Percentiles rank a stretch among this genome's conserved stretches.
Conservation (phyloP, 2,113 vertebrate genomes). For the Clarias batrachus region DNA sequence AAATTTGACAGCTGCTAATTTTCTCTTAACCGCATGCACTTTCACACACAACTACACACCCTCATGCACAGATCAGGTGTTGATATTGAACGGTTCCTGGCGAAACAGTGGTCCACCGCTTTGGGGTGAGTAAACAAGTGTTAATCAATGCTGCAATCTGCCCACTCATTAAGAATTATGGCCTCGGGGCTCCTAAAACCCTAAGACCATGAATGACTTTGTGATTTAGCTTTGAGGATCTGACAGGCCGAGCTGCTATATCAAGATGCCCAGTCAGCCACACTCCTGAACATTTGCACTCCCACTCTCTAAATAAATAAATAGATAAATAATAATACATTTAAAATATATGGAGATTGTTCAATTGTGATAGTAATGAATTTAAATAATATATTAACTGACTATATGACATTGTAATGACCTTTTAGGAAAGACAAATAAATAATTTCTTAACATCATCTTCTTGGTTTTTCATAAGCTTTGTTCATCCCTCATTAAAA, state of each 20-base stretch:
- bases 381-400: too few relatives aligned
- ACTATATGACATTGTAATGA: too few relatives aligned
- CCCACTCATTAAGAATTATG: conserved; percentile 63
- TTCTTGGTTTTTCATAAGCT: too few relatives aligned
- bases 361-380: too few relatives aligned
- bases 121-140: conserved; percentile 43
- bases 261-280: conserved; percentile 60
- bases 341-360: too few relatives aligned
- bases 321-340: too few relatives aligned
- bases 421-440: too few relatives aligned
- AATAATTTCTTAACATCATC: too few relatives aligned
- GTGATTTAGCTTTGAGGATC: conserved; percentile 54
- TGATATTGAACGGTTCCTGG: conserved; percentile 29
- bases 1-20: conserved; percentile 11
- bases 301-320: neutral
- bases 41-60: conserved; percentile 40
- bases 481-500: too few relatives aligned
- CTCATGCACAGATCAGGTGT: conserved; percentile 19
- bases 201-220: conserved; percentile 53
- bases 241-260: conserved; percentile 51
- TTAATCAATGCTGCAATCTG: conserved; percentile 53
- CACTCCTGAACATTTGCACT: conserved; percentile 46
- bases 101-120: conserved; percentile 23
- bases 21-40: conserved; percentile 36
- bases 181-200: conserved; percentile 60